phyloP scores from a whole-genome alignment of 2,113 vertebrate species.

The Helogale parvula region DNA sequence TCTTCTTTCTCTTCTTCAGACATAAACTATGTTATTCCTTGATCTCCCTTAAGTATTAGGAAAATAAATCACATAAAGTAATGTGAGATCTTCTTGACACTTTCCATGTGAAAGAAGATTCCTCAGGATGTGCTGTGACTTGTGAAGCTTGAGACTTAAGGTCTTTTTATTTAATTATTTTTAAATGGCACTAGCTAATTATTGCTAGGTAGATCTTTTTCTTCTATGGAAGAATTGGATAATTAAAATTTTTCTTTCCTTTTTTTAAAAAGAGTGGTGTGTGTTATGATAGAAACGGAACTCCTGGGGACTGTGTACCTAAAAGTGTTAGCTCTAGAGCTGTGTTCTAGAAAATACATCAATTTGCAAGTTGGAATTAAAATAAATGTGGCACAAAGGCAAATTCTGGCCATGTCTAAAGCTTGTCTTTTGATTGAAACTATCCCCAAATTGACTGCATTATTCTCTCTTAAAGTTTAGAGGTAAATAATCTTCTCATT shows the following conservation, averaged over 20 bases:
- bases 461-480: not conserved
- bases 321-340: not conserved
- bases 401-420: not conserved
- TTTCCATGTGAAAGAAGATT: not conserved
- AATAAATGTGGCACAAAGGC: not conserved
- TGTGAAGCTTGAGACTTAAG: not conserved
- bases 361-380: not conserved
- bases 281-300: not conserved
- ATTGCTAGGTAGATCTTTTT: not conserved
- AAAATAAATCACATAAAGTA: not conserved
- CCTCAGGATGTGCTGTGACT: not conserved
- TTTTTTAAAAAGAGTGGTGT: not conserved
- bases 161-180: not conserved
- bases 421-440: conserved; percentile 16
- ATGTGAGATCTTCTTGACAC: not conserved
- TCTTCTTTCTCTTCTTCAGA: not conserved
- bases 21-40: not conserved
- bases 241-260: not conserved
- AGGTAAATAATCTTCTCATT: not conserved
- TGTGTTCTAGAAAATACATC: conserved; percentile 1
- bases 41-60: not conserved
- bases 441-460: not conserved
- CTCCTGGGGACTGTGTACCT: not conserved
- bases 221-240: not conserved
- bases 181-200: not conserved